Evolutionary conservation across 2,113 vertebrate species (phyloP).

Genomic region (Nyctibius bracteatus): DNA sequence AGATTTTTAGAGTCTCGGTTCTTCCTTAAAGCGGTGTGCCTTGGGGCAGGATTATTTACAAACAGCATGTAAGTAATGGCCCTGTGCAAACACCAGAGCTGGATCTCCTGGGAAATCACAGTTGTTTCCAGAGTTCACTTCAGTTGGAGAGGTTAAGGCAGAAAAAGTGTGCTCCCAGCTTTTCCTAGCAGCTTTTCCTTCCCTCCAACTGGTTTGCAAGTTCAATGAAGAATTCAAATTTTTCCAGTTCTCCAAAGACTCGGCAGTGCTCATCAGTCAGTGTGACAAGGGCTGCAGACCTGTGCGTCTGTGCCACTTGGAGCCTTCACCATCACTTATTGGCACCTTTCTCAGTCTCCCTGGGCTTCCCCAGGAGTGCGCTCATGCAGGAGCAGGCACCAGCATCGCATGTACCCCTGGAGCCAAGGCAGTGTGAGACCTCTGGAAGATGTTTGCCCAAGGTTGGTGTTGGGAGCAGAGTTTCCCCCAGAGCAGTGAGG

Average conservation of each 20-base stretch:
- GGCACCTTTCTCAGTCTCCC: neutral
- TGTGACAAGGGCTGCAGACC: neutral
- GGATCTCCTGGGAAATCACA: neutral
- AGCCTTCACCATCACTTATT: neutral
- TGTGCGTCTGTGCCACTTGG: neutral
- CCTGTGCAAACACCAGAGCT: neutral
- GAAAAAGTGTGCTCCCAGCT: neutral
- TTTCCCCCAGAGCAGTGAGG: neutral
- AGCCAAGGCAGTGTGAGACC: rapidly evolving
- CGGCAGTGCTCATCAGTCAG: neutral
- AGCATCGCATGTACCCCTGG: rapidly evolving
- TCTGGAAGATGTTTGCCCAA: neutral
- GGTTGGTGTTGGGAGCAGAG: neutral
- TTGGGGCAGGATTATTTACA: neutral
- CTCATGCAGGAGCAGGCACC: rapidly evolving
- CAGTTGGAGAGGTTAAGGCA: neutral
- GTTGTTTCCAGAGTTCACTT: neutral
- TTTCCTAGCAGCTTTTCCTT: neutral
- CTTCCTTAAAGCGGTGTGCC: neutral
- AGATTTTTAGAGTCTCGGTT: neutral
- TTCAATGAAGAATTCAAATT: neutral
- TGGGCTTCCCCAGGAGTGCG: rapidly evolving
- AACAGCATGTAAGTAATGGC: neutral
- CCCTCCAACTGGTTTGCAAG: neutral
- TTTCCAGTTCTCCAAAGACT: neutral